Base-by-base conservation (phyloP, 2,888 invertebrate genomes). In the Sphinx pinastri region DNA sequence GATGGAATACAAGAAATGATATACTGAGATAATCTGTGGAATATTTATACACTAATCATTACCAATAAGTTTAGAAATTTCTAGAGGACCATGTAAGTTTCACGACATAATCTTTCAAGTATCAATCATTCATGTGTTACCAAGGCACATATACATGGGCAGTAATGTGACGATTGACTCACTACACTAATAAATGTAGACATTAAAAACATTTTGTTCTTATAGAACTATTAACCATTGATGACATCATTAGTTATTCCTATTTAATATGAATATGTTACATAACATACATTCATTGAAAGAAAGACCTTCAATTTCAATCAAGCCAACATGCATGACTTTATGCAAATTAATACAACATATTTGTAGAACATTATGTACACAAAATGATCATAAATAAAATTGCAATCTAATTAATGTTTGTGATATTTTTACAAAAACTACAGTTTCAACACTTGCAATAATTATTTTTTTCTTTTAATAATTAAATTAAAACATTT, bases 111-210 rank as follows among this genome's bases (percentile, higher is more conserved):
- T 60, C 12, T 60, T 60, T 47, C 38, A 12, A 16, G 12, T 0
- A 11, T 45, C 45, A 47, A 3, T 45, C 16, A 60, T n/a, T 10
- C 45, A 47, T 60, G 60, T 60, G 60, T 60, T 45, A 60, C 60
- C 60, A 60, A 12, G n/a, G 45, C 16, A 38, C 11, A 38, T 13
- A 45, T 60, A 16, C 45, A 55, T 19, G 19, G 55, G 38, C 14
- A 59, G 7, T 38, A 54, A 16, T 16, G n/a, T 7, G 6, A 54
- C 6, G 12, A 51, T 51, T 51, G 3, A 13, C 10, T 51, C 12
- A 51, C 11, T 51, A 0, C 12, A 31, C 31, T 31, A 16, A 60
- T 16, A 47, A n/a, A 16, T 60, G 38, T n/a, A 2, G 0, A 4
- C n/a, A 13, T 58, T 12, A 4, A 57, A 3, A 57, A 14, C 31